Evolutionary conservation across 1,140 invertebrate species (phyloP).

Genomic region (Pomacea maculata): DNA sequence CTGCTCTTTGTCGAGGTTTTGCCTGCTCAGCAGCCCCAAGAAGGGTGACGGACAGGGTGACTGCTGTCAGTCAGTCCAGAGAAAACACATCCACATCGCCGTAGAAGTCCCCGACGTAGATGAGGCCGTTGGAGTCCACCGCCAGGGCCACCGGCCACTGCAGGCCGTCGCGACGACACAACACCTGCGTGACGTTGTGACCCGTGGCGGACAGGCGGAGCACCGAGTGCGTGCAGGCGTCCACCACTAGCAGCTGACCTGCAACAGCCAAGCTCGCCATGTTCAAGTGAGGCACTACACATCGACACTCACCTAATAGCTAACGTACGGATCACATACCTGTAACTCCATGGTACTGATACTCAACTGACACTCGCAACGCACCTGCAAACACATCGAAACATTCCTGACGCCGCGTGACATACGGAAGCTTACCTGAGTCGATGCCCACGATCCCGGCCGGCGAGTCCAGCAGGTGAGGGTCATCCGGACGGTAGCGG

Average conservation of each 20-base stretch:
- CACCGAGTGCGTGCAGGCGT: conserved; percentile 8
- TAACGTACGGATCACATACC: background rate
- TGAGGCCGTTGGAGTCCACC: background rate
- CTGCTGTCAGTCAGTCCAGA: too few species aligned
- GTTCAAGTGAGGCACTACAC: background rate
- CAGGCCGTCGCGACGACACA: background rate
- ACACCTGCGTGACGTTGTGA: background rate
- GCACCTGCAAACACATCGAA: background rate
- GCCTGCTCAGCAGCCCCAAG: too few species aligned
- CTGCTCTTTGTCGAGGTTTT: too few species aligned
- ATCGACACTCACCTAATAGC: background rate
- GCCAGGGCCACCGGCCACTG: conserved; percentile 11
- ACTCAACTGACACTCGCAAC: background rate
- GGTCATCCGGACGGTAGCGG: conserved; percentile 3
- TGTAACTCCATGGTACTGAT: too few species aligned
- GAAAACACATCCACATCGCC: background rate
- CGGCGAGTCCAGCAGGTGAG: conserved; percentile 2
- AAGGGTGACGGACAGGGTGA: too few species aligned
- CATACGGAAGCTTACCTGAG: background rate
- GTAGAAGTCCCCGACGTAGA: conserved; percentile 10
- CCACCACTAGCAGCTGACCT: background rate
- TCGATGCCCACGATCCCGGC: background rate
- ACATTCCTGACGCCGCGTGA: background rate
- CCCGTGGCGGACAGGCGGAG: background rate
- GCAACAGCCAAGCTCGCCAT: background rate